A percentile compares a stretch with the other conserved stretches of the same genome.
Conservation (phyloP, 2,113 vertebrate genomes). For the Salminus brasiliensis region DNA sequence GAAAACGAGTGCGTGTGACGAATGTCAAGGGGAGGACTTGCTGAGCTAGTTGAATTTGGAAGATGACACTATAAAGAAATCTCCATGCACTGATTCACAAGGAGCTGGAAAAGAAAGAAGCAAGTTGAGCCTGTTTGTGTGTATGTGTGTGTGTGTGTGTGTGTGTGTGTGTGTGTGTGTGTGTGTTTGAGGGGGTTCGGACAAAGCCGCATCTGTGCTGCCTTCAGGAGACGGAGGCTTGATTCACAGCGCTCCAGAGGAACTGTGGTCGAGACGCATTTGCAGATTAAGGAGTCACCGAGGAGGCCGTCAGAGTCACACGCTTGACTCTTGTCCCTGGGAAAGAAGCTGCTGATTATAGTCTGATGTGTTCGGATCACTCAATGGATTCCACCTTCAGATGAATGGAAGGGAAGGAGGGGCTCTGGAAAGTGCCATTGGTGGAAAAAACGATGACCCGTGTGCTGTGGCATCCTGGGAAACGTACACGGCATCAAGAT, state of each 20-base stretch:
- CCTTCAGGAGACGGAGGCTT: neutral
- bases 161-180: neutral
- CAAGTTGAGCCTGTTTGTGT: no score
- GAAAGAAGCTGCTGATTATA: neutral
- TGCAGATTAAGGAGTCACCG: neutral
- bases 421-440: neutral
- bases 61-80: neutral
- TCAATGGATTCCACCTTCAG: neutral
- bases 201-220: conserved; percentile 4
- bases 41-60: conserved; percentile 24
- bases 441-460: neutral
- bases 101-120: neutral
- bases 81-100: no score
- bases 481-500: neutral
- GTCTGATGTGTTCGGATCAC: neutral
- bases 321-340: no score
- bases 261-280: neutral
- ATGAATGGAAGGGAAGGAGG: neutral
- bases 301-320: neutral
- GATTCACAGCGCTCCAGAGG: neutral
- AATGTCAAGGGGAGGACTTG: conserved; percentile 22
- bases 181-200: neutral
- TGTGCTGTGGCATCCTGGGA: neutral
- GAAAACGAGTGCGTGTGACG: conserved; percentile 25
- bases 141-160: neutral